Conservation (phyloP, 2,888 invertebrate genomes). For the Ecliptopera silaceata region DNA sequence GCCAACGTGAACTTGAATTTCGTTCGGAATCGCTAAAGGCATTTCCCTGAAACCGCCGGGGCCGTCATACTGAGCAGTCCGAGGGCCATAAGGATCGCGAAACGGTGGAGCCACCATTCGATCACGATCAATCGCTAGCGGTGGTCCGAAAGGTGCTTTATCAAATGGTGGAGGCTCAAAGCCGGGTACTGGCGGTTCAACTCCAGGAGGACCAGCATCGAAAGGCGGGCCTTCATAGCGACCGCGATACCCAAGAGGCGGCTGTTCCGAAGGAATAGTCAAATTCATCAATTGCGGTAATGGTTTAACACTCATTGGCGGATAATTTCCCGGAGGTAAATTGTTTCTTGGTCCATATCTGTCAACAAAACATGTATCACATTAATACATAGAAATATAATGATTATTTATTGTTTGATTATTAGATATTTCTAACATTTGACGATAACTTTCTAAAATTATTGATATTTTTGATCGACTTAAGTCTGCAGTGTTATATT, state of each 20-base stretch:
- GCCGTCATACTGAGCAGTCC: constrained; percentile 62
- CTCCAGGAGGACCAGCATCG: constrained; percentile 84
- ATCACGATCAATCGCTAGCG: constrained; percentile 65
- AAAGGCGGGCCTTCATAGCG: constrained; percentile 75
- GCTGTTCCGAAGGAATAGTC: constrained; percentile 57
- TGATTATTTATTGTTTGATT: no score
- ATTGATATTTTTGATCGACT: no score
- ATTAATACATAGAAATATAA: constrained; percentile 2
- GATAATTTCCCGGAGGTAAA: constrained; percentile 62
- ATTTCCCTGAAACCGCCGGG: constrained; percentile 61
- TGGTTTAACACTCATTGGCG: constrained; percentile 64
- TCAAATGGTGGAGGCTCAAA: constrained; percentile 83
- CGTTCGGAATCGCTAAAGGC: constrained; percentile 57
- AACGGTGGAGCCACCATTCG: constrained; percentile 65
- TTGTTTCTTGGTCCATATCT: constrained; percentile 73
- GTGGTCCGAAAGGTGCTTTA: constrained; percentile 68
- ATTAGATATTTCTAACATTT: no score
- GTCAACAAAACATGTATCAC: constrained; percentile 46
- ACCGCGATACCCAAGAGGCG: constrained; percentile 66
- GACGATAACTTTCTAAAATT: no score
- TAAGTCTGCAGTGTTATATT: no score
- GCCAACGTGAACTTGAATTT: constrained; percentile 72
- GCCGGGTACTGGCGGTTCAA: constrained; percentile 85
- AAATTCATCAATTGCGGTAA: constrained; percentile 58
- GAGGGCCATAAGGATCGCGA: constrained; percentile 66